Base-by-base conservation (phyloP, 2,888 invertebrate species). In the Marasmarcha lunaedactyla region DNA sequence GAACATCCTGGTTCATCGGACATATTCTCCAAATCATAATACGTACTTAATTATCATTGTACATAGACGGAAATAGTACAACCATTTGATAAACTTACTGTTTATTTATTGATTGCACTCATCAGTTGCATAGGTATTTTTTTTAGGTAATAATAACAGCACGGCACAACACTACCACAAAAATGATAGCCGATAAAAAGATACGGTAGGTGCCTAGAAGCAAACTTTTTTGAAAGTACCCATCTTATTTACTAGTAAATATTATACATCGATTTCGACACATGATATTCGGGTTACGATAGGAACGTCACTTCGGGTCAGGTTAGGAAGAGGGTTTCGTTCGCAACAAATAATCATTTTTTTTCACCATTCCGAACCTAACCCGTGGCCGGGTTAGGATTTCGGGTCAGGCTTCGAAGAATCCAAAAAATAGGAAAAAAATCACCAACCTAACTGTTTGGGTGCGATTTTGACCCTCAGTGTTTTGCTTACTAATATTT, bases 311-410 rank as follows among this genome's bases (percentile, higher is more conserved):
- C 30, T 3, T 30, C 30, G 30, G 30, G 30, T 30, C 30, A 30
- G 30, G 30, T 30, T 30, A 30, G 30, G 30, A 34, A 12, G 9
- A 34, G 14, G 12, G 34, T 34, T 34, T 13, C 14, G 34, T 34
- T 13, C 12, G 34, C 13, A 34, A 34, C 9, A 13, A 34, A 34
- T 13, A 34, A 4, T 13, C 4, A 14, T 34, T 5, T 13, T 34
- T 34, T 34, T 34, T 34, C 9, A 2, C 12, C 4, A 5, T 34
- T 14, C 34, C 14, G 2, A 34, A 34, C 34, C 34, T 34, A 34
- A 34, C 34, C 34, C 34, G 14, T 9, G 34, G 13, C 34, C 34
- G 34, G 34, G 34, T 34, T 13, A 34, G 34, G 34, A 14, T 34
- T 12, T 34, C 34, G 34, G 34, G 34, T 34, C 34, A 34, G 34